Evolutionary conservation across 2,113 vertebrate species (phyloP).

Genomic region (Scomber scombrus): DNA sequence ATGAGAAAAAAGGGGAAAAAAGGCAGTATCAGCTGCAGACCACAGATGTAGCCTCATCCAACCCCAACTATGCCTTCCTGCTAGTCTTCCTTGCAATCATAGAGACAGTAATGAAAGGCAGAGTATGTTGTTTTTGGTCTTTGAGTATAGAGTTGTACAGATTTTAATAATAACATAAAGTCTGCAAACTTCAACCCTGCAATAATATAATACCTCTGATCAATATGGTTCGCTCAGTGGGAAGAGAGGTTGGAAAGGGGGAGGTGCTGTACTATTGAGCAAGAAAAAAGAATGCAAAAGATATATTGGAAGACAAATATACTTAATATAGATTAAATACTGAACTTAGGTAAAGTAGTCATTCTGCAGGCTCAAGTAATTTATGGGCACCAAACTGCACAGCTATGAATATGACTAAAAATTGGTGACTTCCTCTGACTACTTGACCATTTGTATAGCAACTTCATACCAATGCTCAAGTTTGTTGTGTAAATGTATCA

Average conservation of each 20-base stretch:
- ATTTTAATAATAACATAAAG: no score
- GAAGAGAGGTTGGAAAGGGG: neutral
- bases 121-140: neutral
- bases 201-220: neutral
- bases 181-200: no score
- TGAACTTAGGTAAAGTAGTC: neutral
- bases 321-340: neutral
- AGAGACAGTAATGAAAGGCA: neutral
- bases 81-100: neutral
- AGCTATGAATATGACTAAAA: neutral
- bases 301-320: neutral
- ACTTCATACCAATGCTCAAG: neutral
- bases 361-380: neutral
- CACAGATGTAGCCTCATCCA: constrained; percentile 3
- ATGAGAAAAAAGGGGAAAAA: neutral
- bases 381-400: no score
- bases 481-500: no score
- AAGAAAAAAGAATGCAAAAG: neutral
- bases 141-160: neutral
- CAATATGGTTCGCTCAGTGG: neutral
- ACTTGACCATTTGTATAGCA: neutral
- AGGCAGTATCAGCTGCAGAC: constrained; percentile 34
- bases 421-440: neutral
- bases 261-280: neutral
- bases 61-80: constrained; percentile 31